Evolutionary conservation across 2,113 vertebrate species (phyloP).

Genomic region (Vimba vimba): DNA sequence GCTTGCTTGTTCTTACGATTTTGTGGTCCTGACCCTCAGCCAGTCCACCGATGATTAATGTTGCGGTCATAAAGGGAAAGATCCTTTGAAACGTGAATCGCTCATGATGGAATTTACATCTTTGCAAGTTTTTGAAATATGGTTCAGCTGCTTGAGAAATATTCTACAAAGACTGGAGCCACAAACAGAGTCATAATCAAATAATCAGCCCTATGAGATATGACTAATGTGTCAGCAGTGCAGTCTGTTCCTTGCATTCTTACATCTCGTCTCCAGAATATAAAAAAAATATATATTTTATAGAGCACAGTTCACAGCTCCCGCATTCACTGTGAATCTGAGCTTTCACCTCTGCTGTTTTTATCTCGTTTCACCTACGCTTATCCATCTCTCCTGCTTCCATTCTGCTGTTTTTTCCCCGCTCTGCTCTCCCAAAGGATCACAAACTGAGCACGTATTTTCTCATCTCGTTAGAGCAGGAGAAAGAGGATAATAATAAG

Average conservation of each 20-base stretch:
- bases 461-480: conserved; percentile 25
- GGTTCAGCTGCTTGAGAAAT: conserved; percentile 6
- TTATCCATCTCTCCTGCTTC: conserved; percentile 16
- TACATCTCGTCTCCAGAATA: not conserved
- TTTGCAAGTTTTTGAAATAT: conserved; percentile 13
- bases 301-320: conserved; percentile 14
- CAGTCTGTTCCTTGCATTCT: not conserved
- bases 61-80: conserved; percentile 1
- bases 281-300: not conserved
- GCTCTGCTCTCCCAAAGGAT: conserved; percentile 42
- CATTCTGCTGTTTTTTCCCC: not conserved
- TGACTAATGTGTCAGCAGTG: conserved; percentile 1
- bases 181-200: not conserved
- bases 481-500: conserved; percentile 21
- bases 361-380: conserved; percentile 19
- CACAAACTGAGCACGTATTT: conserved; percentile 30
- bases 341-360: conserved; percentile 29
- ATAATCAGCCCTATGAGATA: not conserved
- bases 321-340: not conserved
- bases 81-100: not conserved
- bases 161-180: conserved; percentile 4
- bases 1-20: conserved; percentile 9
- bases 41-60: conserved; percentile 26
- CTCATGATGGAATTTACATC: conserved; percentile 25
- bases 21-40: not conserved